Base-by-base conservation (phyloP, 1,140 invertebrate genomes). In the Aphis craccivora region DNA sequence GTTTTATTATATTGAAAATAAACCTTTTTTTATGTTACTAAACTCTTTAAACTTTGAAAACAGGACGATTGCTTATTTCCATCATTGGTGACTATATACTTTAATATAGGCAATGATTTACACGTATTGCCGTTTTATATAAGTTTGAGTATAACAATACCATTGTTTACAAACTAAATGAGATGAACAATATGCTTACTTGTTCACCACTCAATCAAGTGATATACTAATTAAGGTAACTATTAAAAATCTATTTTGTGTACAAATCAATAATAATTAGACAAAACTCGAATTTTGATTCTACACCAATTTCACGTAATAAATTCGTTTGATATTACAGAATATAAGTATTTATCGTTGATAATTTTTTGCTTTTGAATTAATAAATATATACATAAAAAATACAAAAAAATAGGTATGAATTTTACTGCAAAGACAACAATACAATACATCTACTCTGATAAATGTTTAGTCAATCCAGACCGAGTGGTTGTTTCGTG, bases 401-500 rank as follows among this genome's bases (percentile, higher is more conserved):
- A 53, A 23, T 23, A 18, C 1, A 9, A n/a, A n/a, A 76, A n/a
- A 76, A 11, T 76, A 76, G 60, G 14, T 30, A n/a, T 76, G 30
- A 18, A 0, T 76, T n/a, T 76, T 76, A 4, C 5, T n/a, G 14
- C 18, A 20, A 14, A 35, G 60, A 76, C n/a, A n/a, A 67, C 25
- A 76, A 76, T 40, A 67, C 25, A 76, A 76, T 40, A 11, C 83
- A 43, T 40, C 48, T 51, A 51, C 18, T 51, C 23, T 14, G 25
- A 53, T n/a, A 55, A 89, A 37, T 89, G 7, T 40, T 40, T 55
- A 89, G 35, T 89, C 35, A 89, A 89, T 89, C 48, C 3, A 55
- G n/a, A 55, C 6, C 43, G 35, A 89, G 88, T 89, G 48, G 88
- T 37, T 87, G 84, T 87, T 87, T 87, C 45, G 20, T n/a, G 86